A percentile compares a stretch with the other conserved stretches of the same genome.
Conservation (phyloP, 2,113 vertebrate species). For the Epinephelus moara region DNA sequence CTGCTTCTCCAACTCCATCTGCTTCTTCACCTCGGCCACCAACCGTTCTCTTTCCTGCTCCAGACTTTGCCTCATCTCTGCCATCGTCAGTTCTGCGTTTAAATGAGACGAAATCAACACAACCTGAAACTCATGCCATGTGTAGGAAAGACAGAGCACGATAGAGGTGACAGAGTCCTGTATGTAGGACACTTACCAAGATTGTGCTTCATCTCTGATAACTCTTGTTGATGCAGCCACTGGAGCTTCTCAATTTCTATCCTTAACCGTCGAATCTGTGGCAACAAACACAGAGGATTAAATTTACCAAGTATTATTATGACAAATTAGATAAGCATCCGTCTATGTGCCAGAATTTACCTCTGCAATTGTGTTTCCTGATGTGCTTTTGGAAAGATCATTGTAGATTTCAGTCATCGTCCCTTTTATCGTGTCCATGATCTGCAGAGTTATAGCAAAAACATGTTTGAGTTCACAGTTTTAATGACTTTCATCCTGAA, state of each 20-base stretch:
- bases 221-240: conserved; percentile 97
- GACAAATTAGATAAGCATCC: neutral
- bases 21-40: conserved; percentile 96
- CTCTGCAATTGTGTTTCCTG: conserved; percentile 97
- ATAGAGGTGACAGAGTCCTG: neutral
- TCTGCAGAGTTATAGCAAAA: conserved; percentile 83
- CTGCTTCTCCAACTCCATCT: conserved; percentile 94
- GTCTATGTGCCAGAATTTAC: conserved; percentile 73
- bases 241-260: conserved; percentile 99
- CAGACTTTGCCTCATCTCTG: conserved; percentile 98
- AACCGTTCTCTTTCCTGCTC: conserved; percentile 95
- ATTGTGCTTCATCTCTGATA: conserved; percentile 99
- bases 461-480: neutral
- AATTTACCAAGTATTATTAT: neutral
- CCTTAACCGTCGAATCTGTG: conserved; percentile 94
- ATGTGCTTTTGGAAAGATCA: conserved; percentile 96
- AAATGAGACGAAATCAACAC: neutral
- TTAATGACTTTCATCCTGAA: neutral
- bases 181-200: conserved; percentile 85
- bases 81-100: conserved; percentile 94
- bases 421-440: conserved; percentile 99
- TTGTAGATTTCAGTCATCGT: conserved; percentile 99
- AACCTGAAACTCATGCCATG: neutral
- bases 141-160: no score
- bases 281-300: neutral